Evolutionary conservation across 2,888 invertebrate genomes (phyloP).

Genomic region (Dryobotodes eremita): DNA sequence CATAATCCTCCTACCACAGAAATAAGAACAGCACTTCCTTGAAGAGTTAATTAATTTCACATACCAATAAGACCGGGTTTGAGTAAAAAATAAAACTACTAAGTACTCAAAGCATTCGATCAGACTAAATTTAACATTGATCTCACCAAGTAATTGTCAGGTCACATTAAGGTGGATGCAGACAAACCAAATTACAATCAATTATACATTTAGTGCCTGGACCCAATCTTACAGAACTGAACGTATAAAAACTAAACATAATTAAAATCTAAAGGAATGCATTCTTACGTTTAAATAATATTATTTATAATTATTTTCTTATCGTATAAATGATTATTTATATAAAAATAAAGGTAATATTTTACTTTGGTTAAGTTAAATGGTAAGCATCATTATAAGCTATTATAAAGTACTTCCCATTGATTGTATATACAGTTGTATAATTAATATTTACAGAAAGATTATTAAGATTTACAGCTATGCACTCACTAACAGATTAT

Average conservation of each 20-base stretch:
- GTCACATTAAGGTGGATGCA: slow-evolving; percentile 40
- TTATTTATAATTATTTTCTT: slow-evolving; percentile 46
- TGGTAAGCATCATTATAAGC: slow-evolving; percentile 65
- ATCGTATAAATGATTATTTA: slow-evolving; percentile 46
- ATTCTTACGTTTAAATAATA: slow-evolving; percentile 61
- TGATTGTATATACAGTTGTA: slow-evolving; percentile 55
- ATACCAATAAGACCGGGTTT: slow-evolving; percentile 8
- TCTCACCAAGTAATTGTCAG: slow-evolving; percentile 48
- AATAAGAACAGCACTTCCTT: slow-evolving; percentile 8
- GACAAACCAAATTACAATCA: slow-evolving; percentile 52
- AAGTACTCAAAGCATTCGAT: not conserved
- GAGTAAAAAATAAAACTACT: not conserved
- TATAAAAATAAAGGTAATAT: slow-evolving; percentile 69
- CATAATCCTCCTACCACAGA: not conserved
- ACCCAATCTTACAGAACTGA: slow-evolving; percentile 52
- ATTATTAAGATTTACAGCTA: not conserved
- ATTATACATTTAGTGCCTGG: slow-evolving; percentile 46
- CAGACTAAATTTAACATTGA: slow-evolving; percentile 13
- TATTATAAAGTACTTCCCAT: slow-evolving; percentile 42
- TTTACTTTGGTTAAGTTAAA: slow-evolving; percentile 70
- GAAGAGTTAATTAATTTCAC: slow-evolving; percentile 9
- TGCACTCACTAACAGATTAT: slow-evolving; percentile 14
- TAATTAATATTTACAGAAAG: slow-evolving; percentile 59
- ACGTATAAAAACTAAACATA: slow-evolving; percentile 50
- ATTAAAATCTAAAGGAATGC: slow-evolving; percentile 68